Base-by-base conservation (phyloP, 2,797 vertebrate genomes). In the Microtus agrestis region DNA sequence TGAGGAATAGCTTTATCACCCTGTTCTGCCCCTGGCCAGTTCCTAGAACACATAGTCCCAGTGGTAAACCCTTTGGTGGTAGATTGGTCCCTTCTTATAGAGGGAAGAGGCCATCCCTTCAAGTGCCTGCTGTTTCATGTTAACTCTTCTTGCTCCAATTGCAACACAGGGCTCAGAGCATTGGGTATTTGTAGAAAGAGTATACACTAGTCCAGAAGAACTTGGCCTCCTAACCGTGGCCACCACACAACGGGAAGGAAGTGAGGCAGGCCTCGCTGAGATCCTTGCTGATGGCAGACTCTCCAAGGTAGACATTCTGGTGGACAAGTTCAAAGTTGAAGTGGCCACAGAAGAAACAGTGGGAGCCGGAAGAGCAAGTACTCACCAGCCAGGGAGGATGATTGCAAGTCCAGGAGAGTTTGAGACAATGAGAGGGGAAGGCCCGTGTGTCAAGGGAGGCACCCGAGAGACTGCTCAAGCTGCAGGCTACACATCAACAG, bases 161-260 rank as follows among this genome's bases (percentile, higher is more conserved):
- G 99, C 99, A 99, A 99, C 99, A 96, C 99, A 99, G 99, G 99
- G 99, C 97, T 99, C 99, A 98, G 99, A 99, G 98, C 99, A 99
- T 98, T 99, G 99, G 99, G 99, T 99, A 99, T 99, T 99, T 99
- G 99, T 99, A 99, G 99, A 99, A 98, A 99, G 99, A 99, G 98
- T 99, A 98, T 99, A 98, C 98, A 98, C 98, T 98, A 99, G 98
- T 98, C 98, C 98, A 97, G 98, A 98, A 98, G 97, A 98, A 2
- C 94, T 98, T 97, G 95, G 97, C 95, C 93, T 98, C 96, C 98
- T 98, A 94, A 98, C 97, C 97, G 88, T 95, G 97, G 91, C 98
- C 93, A 71, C 96, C 95, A 87, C 78, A 92, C 98, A 98, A 95
- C 98, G 95, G 17, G 97, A 98, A 96, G 98, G 97, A 95, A 69